Base-by-base conservation (phyloP, 2,888 invertebrate species). In the Drosophila robusta region DNA sequence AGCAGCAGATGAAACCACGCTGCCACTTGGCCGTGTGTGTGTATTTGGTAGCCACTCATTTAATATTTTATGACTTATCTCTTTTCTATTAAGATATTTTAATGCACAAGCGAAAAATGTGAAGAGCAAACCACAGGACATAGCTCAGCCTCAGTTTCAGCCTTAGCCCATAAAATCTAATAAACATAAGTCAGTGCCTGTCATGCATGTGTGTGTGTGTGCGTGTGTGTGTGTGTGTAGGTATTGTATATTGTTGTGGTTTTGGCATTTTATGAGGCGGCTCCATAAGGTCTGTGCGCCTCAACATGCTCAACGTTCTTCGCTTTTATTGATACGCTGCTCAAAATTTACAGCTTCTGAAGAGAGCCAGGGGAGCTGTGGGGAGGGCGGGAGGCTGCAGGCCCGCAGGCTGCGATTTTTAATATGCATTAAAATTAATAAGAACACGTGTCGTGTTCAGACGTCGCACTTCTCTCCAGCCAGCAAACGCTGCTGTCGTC, bases 371-470 rank as follows among this genome's bases (percentile, higher is more conserved):
- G 26, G 16, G 11, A 8, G 9, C 14, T 12, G 5, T 3, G 26
- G 16, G 11, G 5, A 6, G 32, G 3, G 4, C 1, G 32, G 34
- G 11, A 11, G 3, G 60, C 18, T 18, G 18, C 18, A 1, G 18
- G 2, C 8, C 74, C 74, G 60, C 56, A 50, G 84, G 76, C 70
- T 62, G 70, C 69, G 72, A 83, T 83, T 83, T 86, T 84, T 84
- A 87, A 87, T 87, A 85, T 82, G 82, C 80, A 80, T 87, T 85
- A 82, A 85, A 85, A 85, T 87, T 87, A 85, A 85, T 85, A 85
- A 87, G 87, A 85, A 85, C 87, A 85, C 87, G 87, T 85, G 85
- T 87, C 78, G 56, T 16, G 34, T 22, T 65, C 42, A 38, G 63
- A 47, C 50, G 7, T 24, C 51, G 47, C 41, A 22, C 9, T 36